Evolutionary conservation across 2,797 vertebrate genomes (phyloP).

Genomic region (Acanthurus lineatus): DNA sequence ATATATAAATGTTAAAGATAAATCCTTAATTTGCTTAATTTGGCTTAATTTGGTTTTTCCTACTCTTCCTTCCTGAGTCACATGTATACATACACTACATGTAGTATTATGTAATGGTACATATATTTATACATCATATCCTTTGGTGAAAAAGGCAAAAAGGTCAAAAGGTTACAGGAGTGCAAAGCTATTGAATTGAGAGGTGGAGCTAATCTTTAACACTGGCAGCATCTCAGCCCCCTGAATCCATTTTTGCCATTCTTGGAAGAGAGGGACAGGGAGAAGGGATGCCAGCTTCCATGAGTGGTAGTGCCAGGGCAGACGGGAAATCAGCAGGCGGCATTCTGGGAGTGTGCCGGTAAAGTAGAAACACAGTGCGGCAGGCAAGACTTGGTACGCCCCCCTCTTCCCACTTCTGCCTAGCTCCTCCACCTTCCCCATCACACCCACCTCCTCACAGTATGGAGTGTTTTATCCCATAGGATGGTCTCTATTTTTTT

Average conservation of each 20-base stretch:
- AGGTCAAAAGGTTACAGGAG: conserved; percentile 50
- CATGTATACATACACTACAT: too few relatives aligned
- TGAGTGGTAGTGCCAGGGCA: conserved; percentile 78
- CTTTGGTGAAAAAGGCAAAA: background rate
- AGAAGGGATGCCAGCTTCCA: conserved; percentile 75
- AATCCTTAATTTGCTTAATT: too few relatives aligned
- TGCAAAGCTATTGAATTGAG: conserved; percentile 21
- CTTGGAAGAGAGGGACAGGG: conserved; percentile 38
- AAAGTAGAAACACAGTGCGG: conserved; percentile 75
- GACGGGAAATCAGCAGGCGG: conserved; percentile 83
- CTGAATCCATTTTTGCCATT: conserved; percentile 58
- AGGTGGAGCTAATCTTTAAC: conserved; percentile 51
- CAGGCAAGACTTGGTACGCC: conserved; percentile 62
- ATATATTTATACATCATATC: background rate
- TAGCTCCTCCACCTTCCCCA: conserved; percentile 68
- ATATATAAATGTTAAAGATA: too few relatives aligned
- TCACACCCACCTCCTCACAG: conserved; percentile 82
- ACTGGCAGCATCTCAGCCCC: conserved; percentile 31
- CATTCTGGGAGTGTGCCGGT: conserved; percentile 71
- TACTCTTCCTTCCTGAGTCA: too few relatives aligned
- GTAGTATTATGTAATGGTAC: too few relatives aligned
- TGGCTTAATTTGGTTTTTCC: too few relatives aligned
- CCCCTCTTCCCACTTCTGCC: conserved; percentile 63
- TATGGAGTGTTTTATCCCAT: conserved; percentile 71
- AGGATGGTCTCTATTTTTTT: conserved; percentile 44